Percentiles rank a stretch among this genome's conserved stretches.
Evolutionary conservation across 2,113 vertebrate species (phyloP).

Genomic region (Anolis sagrei): DNA sequence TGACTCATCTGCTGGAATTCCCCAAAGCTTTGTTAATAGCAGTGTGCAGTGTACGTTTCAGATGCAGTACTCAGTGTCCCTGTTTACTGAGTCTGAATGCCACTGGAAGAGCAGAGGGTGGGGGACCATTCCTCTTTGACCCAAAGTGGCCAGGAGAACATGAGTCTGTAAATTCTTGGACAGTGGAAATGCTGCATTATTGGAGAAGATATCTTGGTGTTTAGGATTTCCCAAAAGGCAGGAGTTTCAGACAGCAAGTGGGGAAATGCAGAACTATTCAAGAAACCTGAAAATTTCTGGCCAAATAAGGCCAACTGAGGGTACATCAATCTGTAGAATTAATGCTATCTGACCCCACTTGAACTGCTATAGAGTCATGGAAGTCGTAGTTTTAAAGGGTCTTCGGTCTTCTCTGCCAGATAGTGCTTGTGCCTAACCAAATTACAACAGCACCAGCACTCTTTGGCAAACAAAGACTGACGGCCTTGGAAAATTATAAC

Average conservation of each 20-base stretch:
- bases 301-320: too few relatives aligned
- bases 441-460: too few relatives aligned
- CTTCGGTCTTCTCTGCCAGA: too few relatives aligned
- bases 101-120: not conserved
- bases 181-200: not conserved
- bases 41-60: not conserved
- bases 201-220: not conserved
- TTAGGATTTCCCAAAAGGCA: not conserved
- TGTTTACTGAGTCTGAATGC: not conserved
- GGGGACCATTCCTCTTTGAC: not conserved
- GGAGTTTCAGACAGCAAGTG: not conserved
- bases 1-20: conserved; percentile 13
- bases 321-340: too few relatives aligned
- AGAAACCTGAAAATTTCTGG: not conserved
- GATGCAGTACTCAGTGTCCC: not conserved
- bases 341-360: too few relatives aligned
- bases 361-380: too few relatives aligned
- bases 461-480: too few relatives aligned
- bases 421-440: too few relatives aligned
- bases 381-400: too few relatives aligned
- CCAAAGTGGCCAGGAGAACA: not conserved
- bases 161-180: not conserved
- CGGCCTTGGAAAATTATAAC: too few relatives aligned
- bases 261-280: not conserved
- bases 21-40: not conserved